Percentiles rank a stretch among this genome's conserved stretches.
Evolutionary conservation across 1,140 invertebrate species (phyloP).

Genomic region (Hyles euphorbiae): DNA sequence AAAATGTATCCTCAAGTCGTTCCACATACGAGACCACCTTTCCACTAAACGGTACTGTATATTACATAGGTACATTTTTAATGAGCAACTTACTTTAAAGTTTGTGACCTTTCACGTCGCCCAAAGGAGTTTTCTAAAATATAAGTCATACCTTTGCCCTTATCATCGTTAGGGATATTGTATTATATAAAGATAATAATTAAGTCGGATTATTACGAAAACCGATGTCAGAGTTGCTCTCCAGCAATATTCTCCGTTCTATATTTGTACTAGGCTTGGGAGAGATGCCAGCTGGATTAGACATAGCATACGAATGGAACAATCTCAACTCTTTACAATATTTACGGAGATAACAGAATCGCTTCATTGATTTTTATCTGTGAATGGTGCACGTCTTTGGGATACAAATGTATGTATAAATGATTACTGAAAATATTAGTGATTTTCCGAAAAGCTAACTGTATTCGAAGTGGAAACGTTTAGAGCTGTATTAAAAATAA

Average conservation of each 20-base stretch:
- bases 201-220: slow-evolving; percentile 25
- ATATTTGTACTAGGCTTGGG: slow-evolving; percentile 50
- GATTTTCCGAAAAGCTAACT: too few relatives aligned
- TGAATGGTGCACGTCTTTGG: too few relatives aligned
- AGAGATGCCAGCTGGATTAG: slow-evolving; percentile 47
- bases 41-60: background rate
- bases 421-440: too few relatives aligned
- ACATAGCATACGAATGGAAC: slow-evolving; percentile 18
- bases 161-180: too few relatives aligned
- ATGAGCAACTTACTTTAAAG: background rate
- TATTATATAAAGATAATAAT: too few relatives aligned
- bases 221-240: slow-evolving; percentile 39
- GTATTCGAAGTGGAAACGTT: too few relatives aligned
- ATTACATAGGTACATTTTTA: background rate
- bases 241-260: slow-evolving; percentile 46
- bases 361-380: too few relatives aligned
- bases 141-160: too few relatives aligned
- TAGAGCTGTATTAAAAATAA: too few relatives aligned
- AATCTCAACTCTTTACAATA: slow-evolving; percentile 9
- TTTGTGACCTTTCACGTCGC: background rate
- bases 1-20: background rate
- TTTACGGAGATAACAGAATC: background rate
- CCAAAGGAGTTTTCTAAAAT: too few relatives aligned
- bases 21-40: background rate
- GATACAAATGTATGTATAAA: too few relatives aligned